Percentiles rank a stretch among this genome's conserved stretches.
phyloP scores from a whole-genome alignment of 2,113 vertebrate species.

The Microtus oregoni region DNA sequence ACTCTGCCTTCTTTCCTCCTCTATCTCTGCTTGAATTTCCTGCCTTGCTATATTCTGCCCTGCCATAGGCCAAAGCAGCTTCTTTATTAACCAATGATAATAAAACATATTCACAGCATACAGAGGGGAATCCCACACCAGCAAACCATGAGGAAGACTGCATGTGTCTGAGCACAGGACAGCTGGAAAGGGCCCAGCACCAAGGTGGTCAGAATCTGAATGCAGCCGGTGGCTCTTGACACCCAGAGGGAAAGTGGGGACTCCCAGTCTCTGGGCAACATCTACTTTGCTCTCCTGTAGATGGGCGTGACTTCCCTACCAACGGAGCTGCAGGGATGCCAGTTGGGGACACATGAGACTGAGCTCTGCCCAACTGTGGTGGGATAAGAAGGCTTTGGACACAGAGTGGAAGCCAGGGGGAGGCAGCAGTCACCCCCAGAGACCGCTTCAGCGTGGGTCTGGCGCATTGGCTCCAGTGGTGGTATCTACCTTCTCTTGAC shows the following conservation, averaged over 20 bases:
- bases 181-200: background rate
- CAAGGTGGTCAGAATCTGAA: background rate
- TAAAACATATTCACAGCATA: too few species aligned
- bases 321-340: background rate
- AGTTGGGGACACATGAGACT: background rate
- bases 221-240: rapidly evolving
- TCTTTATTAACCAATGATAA: too few species aligned
- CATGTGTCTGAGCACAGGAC: too few species aligned
- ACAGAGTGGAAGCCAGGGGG: background rate
- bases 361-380: background rate
- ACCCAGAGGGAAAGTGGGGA: background rate
- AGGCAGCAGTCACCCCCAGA: background rate
- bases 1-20: too few species aligned
- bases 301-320: background rate
- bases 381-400: background rate
- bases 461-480: too few species aligned
- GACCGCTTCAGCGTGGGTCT: background rate
- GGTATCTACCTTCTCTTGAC: too few species aligned
- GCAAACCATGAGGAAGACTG: too few species aligned
- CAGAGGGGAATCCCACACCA: too few species aligned
- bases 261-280: background rate
- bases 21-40: too few species aligned
- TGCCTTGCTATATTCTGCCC: too few species aligned
- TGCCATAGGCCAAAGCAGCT: too few species aligned
- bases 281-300: background rate